phyloP scores from a whole-genome alignment of 2,113 vertebrate genomes.

The Aegotheles bennettii region DNA sequence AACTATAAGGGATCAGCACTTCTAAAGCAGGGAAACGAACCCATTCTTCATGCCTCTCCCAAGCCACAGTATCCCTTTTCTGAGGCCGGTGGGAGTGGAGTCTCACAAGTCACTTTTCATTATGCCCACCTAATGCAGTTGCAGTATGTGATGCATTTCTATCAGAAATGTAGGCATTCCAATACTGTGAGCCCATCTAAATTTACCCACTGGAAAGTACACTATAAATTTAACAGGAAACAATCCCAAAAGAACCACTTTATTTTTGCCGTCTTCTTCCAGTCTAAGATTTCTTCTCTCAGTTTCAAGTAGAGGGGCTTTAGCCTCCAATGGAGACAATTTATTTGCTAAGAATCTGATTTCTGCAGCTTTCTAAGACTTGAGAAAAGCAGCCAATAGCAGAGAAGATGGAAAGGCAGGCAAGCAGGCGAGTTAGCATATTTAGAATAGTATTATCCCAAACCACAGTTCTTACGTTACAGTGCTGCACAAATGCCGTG shows the following conservation, averaged over 20 bases:
- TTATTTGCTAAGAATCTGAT: not conserved
- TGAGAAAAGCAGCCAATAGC: not conserved
- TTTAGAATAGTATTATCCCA: conserved; percentile 45
- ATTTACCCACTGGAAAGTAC: not conserved
- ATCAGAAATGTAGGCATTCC: not conserved
- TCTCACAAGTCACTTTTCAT: not conserved
- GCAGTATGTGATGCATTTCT: not conserved
- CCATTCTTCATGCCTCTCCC: not conserved
- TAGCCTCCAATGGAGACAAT: not conserved
- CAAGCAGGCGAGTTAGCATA: conserved; percentile 38
- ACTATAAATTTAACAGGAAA: not conserved
- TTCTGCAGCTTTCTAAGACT: not conserved
- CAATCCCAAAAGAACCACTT: not conserved
- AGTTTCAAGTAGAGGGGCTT: not conserved
- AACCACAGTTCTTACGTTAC: conserved; percentile 52
- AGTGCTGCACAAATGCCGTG: not conserved
- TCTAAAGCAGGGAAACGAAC: not conserved
- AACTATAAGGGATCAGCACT: not conserved
- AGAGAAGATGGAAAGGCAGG: not conserved
- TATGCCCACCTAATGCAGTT: not conserved
- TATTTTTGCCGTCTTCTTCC: not conserved
- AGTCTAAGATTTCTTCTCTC: not conserved
- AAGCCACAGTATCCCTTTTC: not conserved
- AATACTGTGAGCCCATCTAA: not conserved
- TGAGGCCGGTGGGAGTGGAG: not conserved